Base-by-base conservation (phyloP, 64 coral and sea anemone species). In the Montipora foliosa region DNA sequence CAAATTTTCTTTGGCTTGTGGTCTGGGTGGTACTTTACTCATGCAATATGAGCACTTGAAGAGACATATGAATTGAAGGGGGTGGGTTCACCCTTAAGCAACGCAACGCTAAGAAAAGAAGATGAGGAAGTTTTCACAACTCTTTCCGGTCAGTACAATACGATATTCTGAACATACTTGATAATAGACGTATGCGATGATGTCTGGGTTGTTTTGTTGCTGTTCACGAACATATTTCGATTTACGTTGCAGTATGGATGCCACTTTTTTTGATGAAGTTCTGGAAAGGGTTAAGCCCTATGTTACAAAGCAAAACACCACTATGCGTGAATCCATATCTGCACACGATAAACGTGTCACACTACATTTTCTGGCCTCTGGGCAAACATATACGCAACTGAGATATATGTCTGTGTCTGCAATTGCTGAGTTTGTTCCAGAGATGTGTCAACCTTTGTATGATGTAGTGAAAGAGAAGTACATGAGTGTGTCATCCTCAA, bases 361-460 rank as follows among this genome's bases (percentile, higher is more conserved):
- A 37, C 15, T 91, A 1, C 8, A 48, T 14, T 82, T 74, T 75
- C 24, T 82, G 49, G 89, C 89, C 2, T 58, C 89, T 82, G 79
- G 89, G 67, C 19, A 8, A 74, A 59, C 78, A 16, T 92, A 79
- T 74, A 85, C 16, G 69, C 80, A 92, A 17, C 57, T 86, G 2
- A 86, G 64, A 25, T 92, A 87, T 92, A 17, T 92, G 17, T 59
- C 90, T 67, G 46, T 17, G 19, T 3, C 80, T 47, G 44, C 81
- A 12, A 92, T 92, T 21, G 60, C 74, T 48, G 57, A 76, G 47
- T 91, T 93, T 61, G 77, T 93, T 72, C 92, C 92, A 55, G 52
- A 93, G 74, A 62, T 93, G 22, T 93, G 92, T 72, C 5, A 93
- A 17, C 84, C 76, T 25, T 50, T 93, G 2, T 92, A 84, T 74